Evolutionary conservation across 2,113 vertebrate genomes (phyloP).

Genomic region (Dendrocopos noguchii): DNA sequence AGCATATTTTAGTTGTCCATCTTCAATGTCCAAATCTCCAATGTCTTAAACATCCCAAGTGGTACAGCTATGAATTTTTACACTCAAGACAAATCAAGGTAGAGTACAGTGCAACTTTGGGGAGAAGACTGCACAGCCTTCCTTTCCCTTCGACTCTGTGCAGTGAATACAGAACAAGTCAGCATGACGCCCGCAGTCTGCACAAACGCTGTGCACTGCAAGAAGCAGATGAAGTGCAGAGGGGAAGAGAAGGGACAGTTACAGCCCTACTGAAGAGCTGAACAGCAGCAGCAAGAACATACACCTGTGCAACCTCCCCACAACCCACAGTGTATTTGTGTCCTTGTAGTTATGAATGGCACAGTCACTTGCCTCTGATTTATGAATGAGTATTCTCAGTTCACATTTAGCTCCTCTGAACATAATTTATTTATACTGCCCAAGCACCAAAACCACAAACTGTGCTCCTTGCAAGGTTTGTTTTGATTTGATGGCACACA

Average conservation of each 20-base stretch:
- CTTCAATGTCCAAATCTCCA: neutral
- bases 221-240: neutral
- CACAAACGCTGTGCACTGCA: neutral
- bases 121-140: neutral
- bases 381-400: constrained; percentile 3
- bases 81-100: neutral
- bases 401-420: neutral
- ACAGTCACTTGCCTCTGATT: neutral
- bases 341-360: neutral
- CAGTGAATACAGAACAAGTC: neutral
- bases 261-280: neutral
- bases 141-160: neutral
- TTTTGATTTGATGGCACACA: neutral
- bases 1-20: neutral
- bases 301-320: neutral
- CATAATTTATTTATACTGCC: neutral
- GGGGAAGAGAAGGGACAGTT: neutral
- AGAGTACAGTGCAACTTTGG: neutral
- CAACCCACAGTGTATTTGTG: neutral
- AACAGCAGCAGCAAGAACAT: neutral
- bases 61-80: neutral
- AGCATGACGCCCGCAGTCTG: neutral
- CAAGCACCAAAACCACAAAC: neutral
- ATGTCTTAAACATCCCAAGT: neutral
- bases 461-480: neutral